Evolutionary conservation across 2,888 invertebrate genomes (phyloP).

Genomic region (Lycophotia porphyrea): DNA sequence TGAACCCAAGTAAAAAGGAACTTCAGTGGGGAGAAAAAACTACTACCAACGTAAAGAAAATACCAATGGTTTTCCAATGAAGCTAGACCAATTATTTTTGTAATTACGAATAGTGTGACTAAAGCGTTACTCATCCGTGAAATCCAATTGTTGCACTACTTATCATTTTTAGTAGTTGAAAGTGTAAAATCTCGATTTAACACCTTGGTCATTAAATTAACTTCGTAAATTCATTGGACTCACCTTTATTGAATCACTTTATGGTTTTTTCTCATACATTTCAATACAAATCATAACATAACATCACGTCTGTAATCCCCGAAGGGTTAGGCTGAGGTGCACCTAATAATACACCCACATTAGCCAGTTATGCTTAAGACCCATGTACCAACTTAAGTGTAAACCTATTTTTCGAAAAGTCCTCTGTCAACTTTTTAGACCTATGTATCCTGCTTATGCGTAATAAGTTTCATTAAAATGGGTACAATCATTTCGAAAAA

Average conservation of each 20-base stretch:
- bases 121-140: constrained; percentile 21
- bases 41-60: not conserved
- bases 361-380: too few relatives aligned
- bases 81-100: not conserved
- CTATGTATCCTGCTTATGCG: too few relatives aligned
- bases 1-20: too few relatives aligned
- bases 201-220: constrained; percentile 6
- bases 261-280: not conserved
- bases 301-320: not conserved
- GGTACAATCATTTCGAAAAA: too few relatives aligned
- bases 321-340: not conserved
- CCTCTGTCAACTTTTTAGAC: too few relatives aligned
- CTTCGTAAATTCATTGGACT: not conserved
- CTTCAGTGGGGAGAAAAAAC: too few relatives aligned
- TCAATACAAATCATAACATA: not conserved
- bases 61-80: not conserved
- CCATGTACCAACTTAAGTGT: too few relatives aligned
- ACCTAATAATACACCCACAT: too few relatives aligned
- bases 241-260: not conserved
- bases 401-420: too few relatives aligned
- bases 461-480: too few relatives aligned
- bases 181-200: constrained; percentile 48
- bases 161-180: constrained; percentile 13
- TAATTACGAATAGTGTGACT: not conserved
- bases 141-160: constrained; percentile 42